Evolutionary conservation across 2,113 vertebrate genomes (phyloP).

Genomic region (Serinus canaria): DNA sequence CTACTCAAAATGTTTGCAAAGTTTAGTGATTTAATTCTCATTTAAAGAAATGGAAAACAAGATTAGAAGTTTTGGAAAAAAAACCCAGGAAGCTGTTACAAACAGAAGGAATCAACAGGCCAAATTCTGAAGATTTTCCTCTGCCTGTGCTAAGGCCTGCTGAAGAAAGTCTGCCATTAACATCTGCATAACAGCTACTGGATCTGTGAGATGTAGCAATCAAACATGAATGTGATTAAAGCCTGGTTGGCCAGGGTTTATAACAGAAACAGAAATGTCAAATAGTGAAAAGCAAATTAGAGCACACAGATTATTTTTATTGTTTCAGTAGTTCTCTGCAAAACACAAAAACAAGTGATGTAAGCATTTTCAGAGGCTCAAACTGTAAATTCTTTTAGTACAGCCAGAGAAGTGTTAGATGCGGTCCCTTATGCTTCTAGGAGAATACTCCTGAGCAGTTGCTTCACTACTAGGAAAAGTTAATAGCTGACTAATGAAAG

Average conservation of each 20-base stretch:
- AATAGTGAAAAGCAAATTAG: not conserved
- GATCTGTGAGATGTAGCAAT: not conserved
- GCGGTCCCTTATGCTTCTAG: not conserved
- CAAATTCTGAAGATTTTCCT: not conserved
- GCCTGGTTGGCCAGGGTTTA: not conserved
- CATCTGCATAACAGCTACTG: not conserved
- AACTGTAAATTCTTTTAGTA: not conserved
- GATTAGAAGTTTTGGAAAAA: not conserved
- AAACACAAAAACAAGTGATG: not conserved
- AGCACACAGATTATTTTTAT: not conserved
- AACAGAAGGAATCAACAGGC: not conserved
- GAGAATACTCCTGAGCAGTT: not conserved
- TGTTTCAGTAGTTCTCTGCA: not conserved
- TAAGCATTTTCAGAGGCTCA: not conserved
- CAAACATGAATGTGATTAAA: not conserved
- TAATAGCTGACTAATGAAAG: not conserved
- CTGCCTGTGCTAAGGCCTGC: not conserved
- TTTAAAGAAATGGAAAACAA: not conserved
- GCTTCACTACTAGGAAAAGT: not conserved
- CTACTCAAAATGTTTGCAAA: not conserved
- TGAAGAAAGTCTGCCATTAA: not conserved
- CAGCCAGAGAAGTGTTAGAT: not conserved
- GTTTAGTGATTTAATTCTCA: not conserved
- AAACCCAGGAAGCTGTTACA: not conserved
- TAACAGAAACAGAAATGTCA: constrained; percentile 4